phyloP scores from a whole-genome alignment of 2,888 invertebrate genomes.

The Aspidiotus rigidus region DNA sequence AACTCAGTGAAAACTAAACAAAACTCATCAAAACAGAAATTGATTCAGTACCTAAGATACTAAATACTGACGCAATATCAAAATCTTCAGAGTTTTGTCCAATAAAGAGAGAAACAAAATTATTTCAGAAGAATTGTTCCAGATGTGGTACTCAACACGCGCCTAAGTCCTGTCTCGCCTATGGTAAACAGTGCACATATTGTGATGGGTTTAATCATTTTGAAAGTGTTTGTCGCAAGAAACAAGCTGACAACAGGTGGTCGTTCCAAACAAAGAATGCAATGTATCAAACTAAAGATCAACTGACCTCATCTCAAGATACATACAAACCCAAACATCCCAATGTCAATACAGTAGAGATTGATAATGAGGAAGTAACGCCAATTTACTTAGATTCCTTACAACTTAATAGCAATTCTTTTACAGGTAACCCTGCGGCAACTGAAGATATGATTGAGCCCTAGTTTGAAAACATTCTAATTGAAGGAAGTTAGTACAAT shows the following conservation, averaged over 20 bases:
- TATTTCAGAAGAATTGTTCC: neutral
- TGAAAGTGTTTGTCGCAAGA: neutral
- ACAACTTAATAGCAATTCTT: neutral
- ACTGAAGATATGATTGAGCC: too few relatives aligned
- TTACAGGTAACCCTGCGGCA: too few relatives aligned
- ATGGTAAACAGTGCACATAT: neutral
- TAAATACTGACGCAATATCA: neutral
- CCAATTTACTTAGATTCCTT: neutral
- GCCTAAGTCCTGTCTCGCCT: neutral
- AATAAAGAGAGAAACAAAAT: neutral
- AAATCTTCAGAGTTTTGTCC: neutral
- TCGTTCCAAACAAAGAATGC: accelerated
- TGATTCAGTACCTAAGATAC: neutral
- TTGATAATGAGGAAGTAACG: neutral
- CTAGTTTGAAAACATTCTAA: neutral
- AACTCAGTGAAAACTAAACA: neutral
- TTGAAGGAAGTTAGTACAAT: neutral
- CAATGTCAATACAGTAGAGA: neutral
- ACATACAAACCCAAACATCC: neutral
- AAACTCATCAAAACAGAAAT: neutral
- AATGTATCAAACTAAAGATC: accelerated
- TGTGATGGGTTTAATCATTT: neutral
- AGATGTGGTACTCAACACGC: neutral
- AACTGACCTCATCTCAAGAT: neutral
- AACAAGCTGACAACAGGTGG: neutral